A percentile compares a stretch with the other conserved stretches of the same genome.
phyloP scores from a whole-genome alignment of 2,113 vertebrate genomes.

The Apodemus sylvaticus region DNA sequence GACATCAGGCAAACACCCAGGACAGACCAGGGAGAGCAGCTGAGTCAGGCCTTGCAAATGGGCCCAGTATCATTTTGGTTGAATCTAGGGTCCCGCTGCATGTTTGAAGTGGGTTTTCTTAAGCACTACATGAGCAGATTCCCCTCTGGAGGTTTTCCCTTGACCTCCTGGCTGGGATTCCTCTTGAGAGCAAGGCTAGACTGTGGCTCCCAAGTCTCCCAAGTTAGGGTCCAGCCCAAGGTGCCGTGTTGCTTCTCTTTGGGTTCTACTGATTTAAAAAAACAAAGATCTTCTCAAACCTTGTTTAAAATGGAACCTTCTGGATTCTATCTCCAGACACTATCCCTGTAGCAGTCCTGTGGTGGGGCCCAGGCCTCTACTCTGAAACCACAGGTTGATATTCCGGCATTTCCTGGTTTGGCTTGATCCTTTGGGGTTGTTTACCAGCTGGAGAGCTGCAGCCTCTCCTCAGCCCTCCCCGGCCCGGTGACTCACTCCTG shows the following conservation, averaged over 20 bases:
- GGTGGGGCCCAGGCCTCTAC: background rate
- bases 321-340: background rate
- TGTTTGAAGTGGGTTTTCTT: background rate
- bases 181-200: background rate
- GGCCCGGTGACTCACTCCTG: slow-evolving; percentile 58
- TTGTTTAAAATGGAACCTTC: slow-evolving; percentile 9
- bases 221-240: background rate
- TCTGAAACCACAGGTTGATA: background rate
- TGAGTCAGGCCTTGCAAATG: background rate
- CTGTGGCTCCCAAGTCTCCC: background rate
- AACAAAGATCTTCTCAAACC: background rate
- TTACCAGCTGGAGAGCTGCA: slow-evolving; percentile 44
- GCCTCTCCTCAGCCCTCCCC: background rate
- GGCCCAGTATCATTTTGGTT: background rate
- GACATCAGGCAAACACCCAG: background rate
- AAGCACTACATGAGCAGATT: background rate
- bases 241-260: background rate
- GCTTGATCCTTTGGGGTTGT: slow-evolving; percentile 40
- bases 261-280: background rate
- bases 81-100: background rate
- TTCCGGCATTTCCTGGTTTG: slow-evolving; percentile 53
- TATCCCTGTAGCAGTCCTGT: background rate
- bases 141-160: background rate
- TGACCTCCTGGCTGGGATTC: background rate
- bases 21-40: background rate